A percentile compares a stretch with the other conserved stretches of the same genome.
Evolutionary conservation across 2,888 invertebrate species (phyloP).

Genomic region (Lycia hirtaria): DNA sequence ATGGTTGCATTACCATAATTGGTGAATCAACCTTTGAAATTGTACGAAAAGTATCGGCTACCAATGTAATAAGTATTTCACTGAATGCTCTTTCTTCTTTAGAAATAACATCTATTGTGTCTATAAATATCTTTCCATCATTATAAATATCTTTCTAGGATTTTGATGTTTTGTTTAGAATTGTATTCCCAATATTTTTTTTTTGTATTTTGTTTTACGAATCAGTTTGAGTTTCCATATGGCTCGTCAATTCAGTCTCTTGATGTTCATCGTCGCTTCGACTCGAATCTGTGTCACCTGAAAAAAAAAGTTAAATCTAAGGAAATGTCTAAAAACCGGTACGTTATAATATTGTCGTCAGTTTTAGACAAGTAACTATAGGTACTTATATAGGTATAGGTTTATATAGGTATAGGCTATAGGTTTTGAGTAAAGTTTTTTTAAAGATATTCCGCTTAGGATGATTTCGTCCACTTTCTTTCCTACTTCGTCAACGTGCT

Average conservation of each 20-base stretch:
- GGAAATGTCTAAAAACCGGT: no score
- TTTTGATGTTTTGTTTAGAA: neutral
- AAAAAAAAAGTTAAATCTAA: neutral
- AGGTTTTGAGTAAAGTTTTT: no score
- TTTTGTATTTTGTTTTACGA: slow-evolving; percentile 28
- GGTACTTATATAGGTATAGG: no score
- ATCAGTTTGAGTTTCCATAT: slow-evolving; percentile 72
- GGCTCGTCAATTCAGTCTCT: slow-evolving; percentile 69
- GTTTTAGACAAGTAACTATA: no score
- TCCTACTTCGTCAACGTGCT: no score
- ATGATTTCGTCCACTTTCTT: no score
- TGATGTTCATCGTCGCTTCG: slow-evolving; percentile 70
- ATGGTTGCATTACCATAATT: neutral
- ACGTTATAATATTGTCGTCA: no score
- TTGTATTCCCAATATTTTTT: slow-evolving; percentile 18
- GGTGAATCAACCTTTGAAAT: neutral
- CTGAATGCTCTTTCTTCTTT: neutral
- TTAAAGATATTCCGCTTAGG: no score
- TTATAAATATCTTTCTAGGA: neutral
- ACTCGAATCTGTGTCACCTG: slow-evolving; percentile 69
- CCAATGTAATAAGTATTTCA: neutral
- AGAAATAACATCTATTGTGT: neutral
- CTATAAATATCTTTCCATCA: neutral
- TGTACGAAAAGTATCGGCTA: slow-evolving; percentile 1
- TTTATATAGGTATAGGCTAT: no score